Percentiles rank a stretch among this genome's conserved stretches.
These are phyloP conservation scores for Morone saxatilis DNA, from an alignment of 2,113 vertebrate genomes.

Conservation along the genomic window DNA sequence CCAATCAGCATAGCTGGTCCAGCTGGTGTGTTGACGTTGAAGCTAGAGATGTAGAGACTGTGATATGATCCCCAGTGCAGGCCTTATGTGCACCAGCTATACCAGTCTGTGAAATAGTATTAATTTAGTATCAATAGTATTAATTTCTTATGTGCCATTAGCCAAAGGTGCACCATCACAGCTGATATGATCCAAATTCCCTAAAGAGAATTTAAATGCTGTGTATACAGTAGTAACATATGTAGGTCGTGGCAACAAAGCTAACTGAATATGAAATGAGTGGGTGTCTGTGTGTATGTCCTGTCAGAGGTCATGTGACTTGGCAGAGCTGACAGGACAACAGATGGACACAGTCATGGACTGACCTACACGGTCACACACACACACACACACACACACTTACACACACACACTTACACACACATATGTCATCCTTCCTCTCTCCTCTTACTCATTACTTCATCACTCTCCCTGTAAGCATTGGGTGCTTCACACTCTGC, in stretches of 20 bases:
- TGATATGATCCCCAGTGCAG: not conserved
- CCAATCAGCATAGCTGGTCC: conserved; percentile 1
- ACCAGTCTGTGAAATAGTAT: not conserved
- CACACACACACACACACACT: conserved; percentile 28
- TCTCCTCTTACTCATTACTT: conserved; percentile 63
- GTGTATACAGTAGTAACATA: conserved; percentile 15
- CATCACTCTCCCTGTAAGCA: conserved; percentile 65
- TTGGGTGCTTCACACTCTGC: conserved; percentile 39
- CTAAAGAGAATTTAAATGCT: not conserved
- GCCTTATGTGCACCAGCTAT: not conserved
- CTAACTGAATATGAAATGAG: conserved; percentile 8
- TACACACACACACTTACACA: conserved; percentile 34
- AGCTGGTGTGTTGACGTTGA: conserved; percentile 10
- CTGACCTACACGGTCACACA: conserved; percentile 55
- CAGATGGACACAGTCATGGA: conserved; percentile 70
- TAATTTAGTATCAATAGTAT: too few relatives aligned
- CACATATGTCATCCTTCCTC: conserved; percentile 58
- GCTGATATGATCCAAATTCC: conserved; percentile 12
- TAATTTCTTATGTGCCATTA: not conserved
- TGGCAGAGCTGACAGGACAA: conserved; percentile 47
- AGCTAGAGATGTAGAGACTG: not conserved
- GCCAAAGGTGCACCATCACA: not conserved
- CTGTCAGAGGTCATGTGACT: conserved; percentile 52
- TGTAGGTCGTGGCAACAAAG: conserved; percentile 14
- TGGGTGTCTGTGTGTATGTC: conserved; percentile 14